A percentile compares a stretch with the other conserved stretches of the same genome.
These are phyloP conservation scores for Empis livida DNA, from an alignment of 2,888 invertebrate genomes.

Conservation along the genomic window DNA sequence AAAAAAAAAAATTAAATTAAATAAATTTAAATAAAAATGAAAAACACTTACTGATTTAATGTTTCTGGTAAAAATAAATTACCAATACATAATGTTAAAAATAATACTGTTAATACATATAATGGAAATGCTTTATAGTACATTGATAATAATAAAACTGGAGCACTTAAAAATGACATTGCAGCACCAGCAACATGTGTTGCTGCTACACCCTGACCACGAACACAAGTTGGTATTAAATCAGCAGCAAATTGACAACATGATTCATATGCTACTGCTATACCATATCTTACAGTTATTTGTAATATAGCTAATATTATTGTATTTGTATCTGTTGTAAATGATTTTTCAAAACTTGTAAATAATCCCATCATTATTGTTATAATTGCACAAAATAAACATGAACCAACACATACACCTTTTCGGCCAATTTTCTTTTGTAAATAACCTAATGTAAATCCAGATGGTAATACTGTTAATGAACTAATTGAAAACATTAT, in stretches of 20 bases:
- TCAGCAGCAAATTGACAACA: slow-evolving; percentile 45
- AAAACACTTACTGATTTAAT: slow-evolving; percentile 17
- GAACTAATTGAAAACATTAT: slow-evolving; percentile 37
- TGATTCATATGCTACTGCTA: slow-evolving; percentile 43
- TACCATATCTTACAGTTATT: slow-evolving; percentile 37
- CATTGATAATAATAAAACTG: slow-evolving; percentile 32
- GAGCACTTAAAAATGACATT: slow-evolving; percentile 39
- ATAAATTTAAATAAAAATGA: not conserved
- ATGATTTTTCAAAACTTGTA: not conserved
- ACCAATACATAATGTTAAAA: slow-evolving; percentile 34
- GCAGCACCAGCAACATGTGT: slow-evolving; percentile 41
- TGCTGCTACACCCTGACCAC: slow-evolving; percentile 43
- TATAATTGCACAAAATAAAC: slow-evolving; percentile 35
- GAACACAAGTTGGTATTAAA: slow-evolving; percentile 42
- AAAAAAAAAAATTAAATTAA: not conserved
- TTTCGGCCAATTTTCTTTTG: slow-evolving; percentile 26
- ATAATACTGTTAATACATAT: slow-evolving; percentile 33
- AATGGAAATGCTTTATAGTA: slow-evolving; percentile 31
- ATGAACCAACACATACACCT: slow-evolving; percentile 36
- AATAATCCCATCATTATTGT: slow-evolving; percentile 31
- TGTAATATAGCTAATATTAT: slow-evolving; percentile 29
- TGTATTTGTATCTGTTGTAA: slow-evolving; percentile 21
- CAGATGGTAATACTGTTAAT: slow-evolving; percentile 38
- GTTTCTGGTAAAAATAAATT: slow-evolving; percentile 42
- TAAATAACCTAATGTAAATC: slow-evolving; percentile 23